Conservation (phyloP, 1,140 invertebrate genomes). For the Drosophila ohnishii region DNA sequence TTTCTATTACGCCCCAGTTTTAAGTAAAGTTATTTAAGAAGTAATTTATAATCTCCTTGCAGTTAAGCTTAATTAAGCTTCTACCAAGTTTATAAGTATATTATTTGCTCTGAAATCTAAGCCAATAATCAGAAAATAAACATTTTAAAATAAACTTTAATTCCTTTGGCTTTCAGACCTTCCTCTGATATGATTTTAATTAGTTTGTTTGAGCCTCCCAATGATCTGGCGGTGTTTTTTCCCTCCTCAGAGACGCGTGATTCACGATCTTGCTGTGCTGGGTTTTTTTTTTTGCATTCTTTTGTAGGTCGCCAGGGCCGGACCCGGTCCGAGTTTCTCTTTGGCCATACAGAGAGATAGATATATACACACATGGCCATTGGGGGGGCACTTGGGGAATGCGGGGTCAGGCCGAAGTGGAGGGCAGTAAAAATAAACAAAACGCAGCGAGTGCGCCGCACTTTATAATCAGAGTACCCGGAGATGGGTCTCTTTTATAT, state of each 20-base stretch:
- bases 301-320: slow-evolving; percentile 42
- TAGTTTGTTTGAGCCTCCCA: slow-evolving; percentile 1
- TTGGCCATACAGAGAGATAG: slow-evolving; percentile 2
- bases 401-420: slow-evolving; percentile 9
- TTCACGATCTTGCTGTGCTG: slow-evolving; percentile 32
- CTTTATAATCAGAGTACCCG: slow-evolving; percentile 9
- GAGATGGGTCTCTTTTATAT: slow-evolving; percentile 6
- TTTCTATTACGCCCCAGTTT: background rate
- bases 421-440: slow-evolving; percentile 21
- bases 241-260: slow-evolving; percentile 11
- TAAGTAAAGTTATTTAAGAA: background rate
- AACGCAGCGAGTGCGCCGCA: slow-evolving; percentile 10
- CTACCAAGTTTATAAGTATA: background rate
- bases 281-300: slow-evolving; percentile 37
- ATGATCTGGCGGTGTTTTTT: slow-evolving; percentile 7
- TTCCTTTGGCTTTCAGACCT: background rate
- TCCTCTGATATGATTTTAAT: background rate
- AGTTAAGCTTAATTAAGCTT: background rate
- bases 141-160: background rate
- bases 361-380: background rate
- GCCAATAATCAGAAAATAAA: too few species aligned
- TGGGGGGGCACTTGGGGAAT: background rate
- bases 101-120: too few species aligned
- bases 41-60: background rate
- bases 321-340: slow-evolving; percentile 36